Evolutionary conservation across 1,140 invertebrate genomes (phyloP).

Genomic region (Pogonomyrmex barbatus): DNA sequence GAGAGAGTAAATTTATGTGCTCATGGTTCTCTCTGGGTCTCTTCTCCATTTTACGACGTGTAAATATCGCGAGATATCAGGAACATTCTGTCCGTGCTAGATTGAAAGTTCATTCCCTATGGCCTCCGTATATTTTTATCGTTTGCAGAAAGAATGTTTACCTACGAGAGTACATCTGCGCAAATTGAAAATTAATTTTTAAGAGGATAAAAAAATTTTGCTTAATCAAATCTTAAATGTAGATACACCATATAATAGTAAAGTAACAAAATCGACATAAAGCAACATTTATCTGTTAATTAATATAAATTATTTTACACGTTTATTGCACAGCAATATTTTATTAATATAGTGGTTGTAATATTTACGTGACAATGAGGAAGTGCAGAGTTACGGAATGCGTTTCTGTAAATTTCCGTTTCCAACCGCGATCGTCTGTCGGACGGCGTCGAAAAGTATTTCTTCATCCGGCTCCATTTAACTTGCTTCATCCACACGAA

Average conservation of each 20-base stretch:
- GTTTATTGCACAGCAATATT: neutral
- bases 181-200: conserved; percentile 8
- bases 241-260: neutral
- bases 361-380: neutral
- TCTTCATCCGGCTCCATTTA: conserved; percentile 8
- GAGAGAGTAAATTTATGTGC: conserved; percentile 26
- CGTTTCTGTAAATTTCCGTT: neutral
- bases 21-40: neutral
- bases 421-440: neutral
- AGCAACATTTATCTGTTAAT: conserved; percentile 9
- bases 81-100: neutral
- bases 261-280: neutral
- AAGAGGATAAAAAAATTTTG: neutral
- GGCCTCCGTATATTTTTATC: conserved; percentile 10
- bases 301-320: neutral
- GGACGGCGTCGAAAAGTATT: conserved; percentile 6
- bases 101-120: conserved; percentile 36
- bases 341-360: neutral
- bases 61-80: conserved; percentile 44
- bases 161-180: neutral
- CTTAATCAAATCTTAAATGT: neutral
- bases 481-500: conserved; percentile 5
- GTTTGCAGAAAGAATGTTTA: neutral
- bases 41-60: conserved; percentile 23
- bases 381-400: neutral